Evolutionary conservation across 2,888 invertebrate species (phyloP).

Genomic region (Coecobrya sp.): DNA sequence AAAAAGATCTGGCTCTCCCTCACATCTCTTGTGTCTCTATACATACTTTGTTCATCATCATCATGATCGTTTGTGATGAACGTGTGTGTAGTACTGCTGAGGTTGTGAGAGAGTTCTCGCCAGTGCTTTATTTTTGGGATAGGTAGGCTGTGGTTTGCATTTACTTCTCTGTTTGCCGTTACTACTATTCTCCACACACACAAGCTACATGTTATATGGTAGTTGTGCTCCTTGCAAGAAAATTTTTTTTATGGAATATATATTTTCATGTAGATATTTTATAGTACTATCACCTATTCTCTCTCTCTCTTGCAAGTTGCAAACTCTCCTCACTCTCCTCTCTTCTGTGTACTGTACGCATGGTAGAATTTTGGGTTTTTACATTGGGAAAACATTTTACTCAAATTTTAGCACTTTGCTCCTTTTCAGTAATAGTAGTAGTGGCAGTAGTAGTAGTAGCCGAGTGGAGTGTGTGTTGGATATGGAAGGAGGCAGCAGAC

Average conservation of each 20-base stretch:
- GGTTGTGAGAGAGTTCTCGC: neutral
- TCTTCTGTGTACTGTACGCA: slow-evolving; percentile 62
- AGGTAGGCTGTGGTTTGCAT: slow-evolving; percentile 75
- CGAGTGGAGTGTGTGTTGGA: neutral
- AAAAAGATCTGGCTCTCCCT: slow-evolving; percentile 38
- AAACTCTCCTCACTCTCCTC: too few species aligned
- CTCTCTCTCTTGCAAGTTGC: slow-evolving; percentile 44
- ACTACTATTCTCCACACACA: too few species aligned
- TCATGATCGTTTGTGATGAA: neutral
- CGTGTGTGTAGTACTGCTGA: too few species aligned
- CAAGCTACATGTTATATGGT: neutral
- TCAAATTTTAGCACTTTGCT: slow-evolving; percentile 51
- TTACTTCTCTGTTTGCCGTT: slow-evolving; percentile 64
- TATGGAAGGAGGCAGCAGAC: neutral
- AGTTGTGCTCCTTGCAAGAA: neutral
- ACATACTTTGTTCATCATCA: too few species aligned
- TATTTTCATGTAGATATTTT: slow-evolving; percentile 27
- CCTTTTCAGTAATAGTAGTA: too few species aligned
- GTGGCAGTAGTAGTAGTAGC: too few species aligned
- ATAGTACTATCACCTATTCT: neutral
- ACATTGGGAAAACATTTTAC: slow-evolving; percentile 68
- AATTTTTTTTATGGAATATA: too few species aligned
- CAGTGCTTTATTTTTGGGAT: slow-evolving; percentile 69
- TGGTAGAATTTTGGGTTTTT: slow-evolving; percentile 74
- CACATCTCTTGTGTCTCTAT: neutral